Percentiles rank a stretch among this genome's conserved stretches.
phyloP scores from a whole-genome alignment of 2,888 invertebrate species.

The Ferrisia virgata region DNA sequence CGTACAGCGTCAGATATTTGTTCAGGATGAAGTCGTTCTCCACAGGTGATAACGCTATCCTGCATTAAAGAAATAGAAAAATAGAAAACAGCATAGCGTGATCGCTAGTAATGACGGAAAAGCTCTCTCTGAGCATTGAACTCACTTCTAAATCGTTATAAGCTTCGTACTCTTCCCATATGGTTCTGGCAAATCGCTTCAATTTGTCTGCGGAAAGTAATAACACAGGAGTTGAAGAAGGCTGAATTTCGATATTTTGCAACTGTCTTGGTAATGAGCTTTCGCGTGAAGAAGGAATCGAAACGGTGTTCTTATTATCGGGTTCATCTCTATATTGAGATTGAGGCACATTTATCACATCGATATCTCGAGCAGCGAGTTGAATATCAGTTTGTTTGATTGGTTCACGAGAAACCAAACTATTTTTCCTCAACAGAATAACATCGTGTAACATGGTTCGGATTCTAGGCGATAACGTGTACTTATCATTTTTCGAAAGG shows the following conservation, averaged over 20 bases:
- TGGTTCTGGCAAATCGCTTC: not conserved
- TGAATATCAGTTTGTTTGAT: too few relatives aligned
- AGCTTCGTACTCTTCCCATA: conserved; percentile 16
- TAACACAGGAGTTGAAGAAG: not conserved
- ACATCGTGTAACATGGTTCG: too few relatives aligned
- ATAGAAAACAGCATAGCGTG: not conserved
- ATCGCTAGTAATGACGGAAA: not conserved
- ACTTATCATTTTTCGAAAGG: too few relatives aligned
- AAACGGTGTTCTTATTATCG: too few relatives aligned
- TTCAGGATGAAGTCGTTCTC: conserved; percentile 31
- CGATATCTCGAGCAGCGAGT: too few relatives aligned
- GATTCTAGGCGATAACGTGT: too few relatives aligned
- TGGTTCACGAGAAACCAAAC: too few relatives aligned
- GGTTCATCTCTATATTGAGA: too few relatives aligned
- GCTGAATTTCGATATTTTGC: not conserved
- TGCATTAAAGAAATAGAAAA: not conserved
- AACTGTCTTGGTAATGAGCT: conserved; percentile 37
- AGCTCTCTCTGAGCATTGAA: too few relatives aligned
- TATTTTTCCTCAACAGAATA: too few relatives aligned
- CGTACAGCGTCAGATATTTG: not conserved
- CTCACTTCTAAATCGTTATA: conserved; percentile 25
- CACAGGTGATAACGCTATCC: conserved; percentile 17
- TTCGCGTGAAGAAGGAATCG: conserved; percentile 33
- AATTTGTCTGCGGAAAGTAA: not conserved
- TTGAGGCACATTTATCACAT: too few relatives aligned